Conservation (phyloP, 2,797 vertebrate species). For the Zenarchopterus dispar region DNA sequence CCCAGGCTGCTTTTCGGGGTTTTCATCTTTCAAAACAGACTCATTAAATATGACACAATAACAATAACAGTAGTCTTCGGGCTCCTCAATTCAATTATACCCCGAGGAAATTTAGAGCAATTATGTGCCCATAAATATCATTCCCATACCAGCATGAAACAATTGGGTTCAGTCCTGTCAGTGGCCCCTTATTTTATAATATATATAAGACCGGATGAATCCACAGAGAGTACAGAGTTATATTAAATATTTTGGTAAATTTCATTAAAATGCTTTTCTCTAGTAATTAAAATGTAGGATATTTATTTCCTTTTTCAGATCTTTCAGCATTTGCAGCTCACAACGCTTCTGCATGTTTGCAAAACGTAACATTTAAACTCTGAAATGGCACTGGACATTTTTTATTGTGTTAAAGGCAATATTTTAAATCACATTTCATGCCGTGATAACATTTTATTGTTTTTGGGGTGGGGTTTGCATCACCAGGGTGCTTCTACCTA, state of each 20-base stretch:
- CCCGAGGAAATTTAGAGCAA: conserved; percentile 35
- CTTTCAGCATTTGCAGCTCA: no score
- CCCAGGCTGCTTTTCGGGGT: conserved; percentile 51
- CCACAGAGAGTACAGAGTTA: conserved; percentile 2
- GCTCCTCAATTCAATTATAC: conserved; percentile 41
- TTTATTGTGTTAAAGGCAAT: background rate
- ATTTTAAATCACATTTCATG: background rate
- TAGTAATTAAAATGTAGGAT: background rate
- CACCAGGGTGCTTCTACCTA: background rate
- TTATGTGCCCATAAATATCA: conserved; percentile 53
- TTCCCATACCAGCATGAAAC: conserved; percentile 24
- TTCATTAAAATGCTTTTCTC: background rate
- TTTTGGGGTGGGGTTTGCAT: no score
- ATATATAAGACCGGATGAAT: conserved; percentile 4
- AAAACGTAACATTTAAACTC: no score
- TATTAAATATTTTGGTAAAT: background rate
- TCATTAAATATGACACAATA: conserved; percentile 74
- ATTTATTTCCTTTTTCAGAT: no score
- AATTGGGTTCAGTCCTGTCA: conserved; percentile 4
- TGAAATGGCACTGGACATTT: no score
- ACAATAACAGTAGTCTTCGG: conserved; percentile 58
- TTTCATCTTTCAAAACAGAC: conserved; percentile 67
- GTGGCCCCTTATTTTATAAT: conserved; percentile 14
- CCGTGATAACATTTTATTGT: no score
- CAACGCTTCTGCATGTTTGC: no score